Evolutionary conservation across 1,140 invertebrate genomes (phyloP), one percentile per base, ranked within the genome.

Genomic region (Apis dorsata): DNA sequence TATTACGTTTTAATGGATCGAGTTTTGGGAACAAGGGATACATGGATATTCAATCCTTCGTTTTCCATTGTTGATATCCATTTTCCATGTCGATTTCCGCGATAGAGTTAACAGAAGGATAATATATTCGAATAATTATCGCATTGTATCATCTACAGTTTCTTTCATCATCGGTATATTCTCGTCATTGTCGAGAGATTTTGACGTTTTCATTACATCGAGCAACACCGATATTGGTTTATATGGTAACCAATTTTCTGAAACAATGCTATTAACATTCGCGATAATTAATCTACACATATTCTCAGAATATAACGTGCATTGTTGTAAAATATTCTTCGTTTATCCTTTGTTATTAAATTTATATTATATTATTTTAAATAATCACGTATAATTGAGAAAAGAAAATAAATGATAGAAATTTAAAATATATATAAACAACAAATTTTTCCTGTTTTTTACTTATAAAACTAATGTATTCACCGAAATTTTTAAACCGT

Each of bases 131-230:
- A 44, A 59, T 73, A 59, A 73, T 73, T 44, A 59, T 73, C 19
- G 12, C 12, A 21, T 21, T 2, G 17, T 7, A 59, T 73, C 59
- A 24, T 72, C 2, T n/a, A n/a, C 17, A 15, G 8, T 59, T 17
- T 55, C 55, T 73, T 72, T 55, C n/a, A 59, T 34, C 34, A 10
- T 12, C 19, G 19, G 34, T 73, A n/a, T 44, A n/a, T 44, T 73
- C 21, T 21, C 71, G 19, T 34, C 71, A 59, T 59, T 73, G 19
- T 59, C 13, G 10, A 19, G 19, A n/a, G 21, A 44, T 73, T 44
- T 73, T 59, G 28, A 73, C 55, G 11, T 44, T 73, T 21, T 44
- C 71, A 44, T 73, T 73, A 73, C 59, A 21, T 73, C 19, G 7
- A 17, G 24, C 21, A 10, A 17, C 13, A 17, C 15, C 4, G 21